Conservation (phyloP, 2,113 vertebrate species). For the Amazona guildingii region DNA sequence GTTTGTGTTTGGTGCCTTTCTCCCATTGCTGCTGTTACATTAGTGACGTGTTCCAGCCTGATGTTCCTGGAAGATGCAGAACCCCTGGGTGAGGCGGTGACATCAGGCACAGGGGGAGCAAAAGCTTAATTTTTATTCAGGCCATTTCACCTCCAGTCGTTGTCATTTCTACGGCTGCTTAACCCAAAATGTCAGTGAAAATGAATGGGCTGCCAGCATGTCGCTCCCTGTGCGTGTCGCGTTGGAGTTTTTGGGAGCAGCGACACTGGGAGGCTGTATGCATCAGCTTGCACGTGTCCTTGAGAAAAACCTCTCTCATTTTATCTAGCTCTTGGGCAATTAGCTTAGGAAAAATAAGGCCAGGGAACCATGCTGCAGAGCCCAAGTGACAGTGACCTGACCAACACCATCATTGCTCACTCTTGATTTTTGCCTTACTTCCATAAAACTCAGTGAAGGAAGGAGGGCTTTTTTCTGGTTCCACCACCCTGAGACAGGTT, state of each 20-base stretch:
- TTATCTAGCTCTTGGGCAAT: neutral
- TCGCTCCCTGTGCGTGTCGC: fast-evolving
- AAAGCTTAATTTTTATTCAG: neutral
- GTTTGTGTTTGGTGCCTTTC: neutral
- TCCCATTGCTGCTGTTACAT: fast-evolving
- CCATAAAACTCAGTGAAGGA: neutral
- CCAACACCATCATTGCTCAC: neutral
- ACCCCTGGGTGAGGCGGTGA: neutral
- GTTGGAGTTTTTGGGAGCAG: neutral
- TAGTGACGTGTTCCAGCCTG: fast-evolving
- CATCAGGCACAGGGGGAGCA: neutral
- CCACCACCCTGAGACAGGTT: fast-evolving
- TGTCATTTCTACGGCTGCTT: fast-evolving
- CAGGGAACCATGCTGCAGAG: neutral
- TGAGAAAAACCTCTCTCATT: neutral
- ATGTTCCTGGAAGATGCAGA: neutral
- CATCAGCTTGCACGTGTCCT: neutral
- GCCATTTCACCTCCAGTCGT: neutral
- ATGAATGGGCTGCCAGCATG: neutral
- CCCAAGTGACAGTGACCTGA: neutral
- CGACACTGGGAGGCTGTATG: fast-evolving
- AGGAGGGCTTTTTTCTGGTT: neutral
- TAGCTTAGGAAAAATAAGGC: neutral
- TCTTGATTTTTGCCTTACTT: neutral
- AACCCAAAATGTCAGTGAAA: fast-evolving